Conservation (phyloP, 2,797 vertebrate species). For the Brachymystax lenok region DNA sequence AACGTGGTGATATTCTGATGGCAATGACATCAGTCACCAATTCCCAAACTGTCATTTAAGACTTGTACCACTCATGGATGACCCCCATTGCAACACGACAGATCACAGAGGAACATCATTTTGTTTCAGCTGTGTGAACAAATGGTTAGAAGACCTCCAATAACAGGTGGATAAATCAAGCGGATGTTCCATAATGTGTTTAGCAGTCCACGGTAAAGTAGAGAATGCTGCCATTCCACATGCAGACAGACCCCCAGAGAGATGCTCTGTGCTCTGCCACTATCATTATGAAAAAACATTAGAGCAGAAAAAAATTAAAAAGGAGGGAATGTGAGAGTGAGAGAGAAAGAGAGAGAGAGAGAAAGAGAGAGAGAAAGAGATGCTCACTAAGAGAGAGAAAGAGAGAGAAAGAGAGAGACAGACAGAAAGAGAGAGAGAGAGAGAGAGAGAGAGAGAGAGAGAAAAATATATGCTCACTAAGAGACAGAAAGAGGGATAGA, state of each 20-base stretch:
- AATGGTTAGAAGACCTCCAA: background rate
- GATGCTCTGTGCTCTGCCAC: background rate
- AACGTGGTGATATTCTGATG: background rate
- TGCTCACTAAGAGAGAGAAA: too few relatives aligned
- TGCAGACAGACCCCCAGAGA: constrained; percentile 9
- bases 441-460: too few relatives aligned
- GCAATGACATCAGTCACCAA: background rate
- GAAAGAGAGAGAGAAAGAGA: too few relatives aligned
- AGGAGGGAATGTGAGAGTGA: constrained; percentile 18
- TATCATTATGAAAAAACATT: constrained; percentile 35
- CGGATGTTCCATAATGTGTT: constrained; percentile 19
- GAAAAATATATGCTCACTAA: too few relatives aligned
- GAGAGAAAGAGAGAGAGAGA: background rate
- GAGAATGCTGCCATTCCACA: constrained; percentile 1
- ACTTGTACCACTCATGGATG: background rate
- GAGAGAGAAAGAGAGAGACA: too few relatives aligned
- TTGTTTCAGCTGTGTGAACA: background rate
- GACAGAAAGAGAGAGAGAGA: too few relatives aligned
- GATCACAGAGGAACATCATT: background rate
- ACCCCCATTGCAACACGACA: background rate
- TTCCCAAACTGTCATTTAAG: background rate
- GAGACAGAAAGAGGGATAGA: too few relatives aligned
- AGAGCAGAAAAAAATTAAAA: constrained; percentile 28
- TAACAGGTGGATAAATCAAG: constrained; percentile 6
- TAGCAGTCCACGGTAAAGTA: constrained; percentile 21